A percentile compares a stretch with the other conserved stretches of the same genome.
phyloP scores from a whole-genome alignment of 2,797 vertebrate species.

The Tolypeutes matacus region DNA sequence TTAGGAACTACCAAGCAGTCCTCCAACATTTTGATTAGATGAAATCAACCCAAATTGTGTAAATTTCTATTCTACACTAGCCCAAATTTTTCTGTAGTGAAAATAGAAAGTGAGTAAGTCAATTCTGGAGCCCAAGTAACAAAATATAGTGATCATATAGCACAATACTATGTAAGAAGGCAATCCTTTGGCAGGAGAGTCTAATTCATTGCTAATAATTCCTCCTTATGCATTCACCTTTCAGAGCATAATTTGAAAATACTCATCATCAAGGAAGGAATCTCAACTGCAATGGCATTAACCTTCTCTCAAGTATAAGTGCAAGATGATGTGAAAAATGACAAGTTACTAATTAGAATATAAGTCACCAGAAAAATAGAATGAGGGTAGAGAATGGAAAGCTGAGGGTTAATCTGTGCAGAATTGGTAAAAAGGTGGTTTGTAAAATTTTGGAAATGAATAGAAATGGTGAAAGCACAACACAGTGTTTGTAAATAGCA shows the following conservation, averaged over 20 bases:
- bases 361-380: no score
- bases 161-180: background rate
- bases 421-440: no score
- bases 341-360: background rate
- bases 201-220: conserved; percentile 12
- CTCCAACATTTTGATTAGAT: background rate
- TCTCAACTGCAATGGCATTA: conserved; percentile 23
- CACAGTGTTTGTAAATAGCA: no score
- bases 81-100: conserved; percentile 40
- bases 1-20: no score
- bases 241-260: conserved; percentile 37
- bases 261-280: conserved; percentile 19
- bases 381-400: no score
- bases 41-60: conserved; percentile 35
- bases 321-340: background rate
- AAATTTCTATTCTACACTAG: background rate
- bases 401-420: no score
- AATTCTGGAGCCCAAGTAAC: background rate
- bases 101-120: conserved; percentile 35
- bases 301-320: background rate
- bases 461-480: no score
- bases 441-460: no score
- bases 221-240: conserved; percentile 24
- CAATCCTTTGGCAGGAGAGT: conserved; percentile 11
- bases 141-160: background rate